These are phyloP conservation scores for Papilio elwesi DNA, from an alignment of 2,888 invertebrate species.

Conservation along the genomic window DNA sequence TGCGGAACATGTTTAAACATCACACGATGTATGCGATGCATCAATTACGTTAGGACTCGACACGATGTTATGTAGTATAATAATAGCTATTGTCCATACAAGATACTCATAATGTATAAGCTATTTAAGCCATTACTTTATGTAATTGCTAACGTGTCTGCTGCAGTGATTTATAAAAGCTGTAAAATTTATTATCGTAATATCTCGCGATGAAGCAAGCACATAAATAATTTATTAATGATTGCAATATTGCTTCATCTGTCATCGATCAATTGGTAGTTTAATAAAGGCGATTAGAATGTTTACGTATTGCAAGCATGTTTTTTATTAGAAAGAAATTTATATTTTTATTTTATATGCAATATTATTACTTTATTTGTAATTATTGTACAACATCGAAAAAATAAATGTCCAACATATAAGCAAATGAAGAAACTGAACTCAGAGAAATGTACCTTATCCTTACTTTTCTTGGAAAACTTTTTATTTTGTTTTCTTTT, in stretches of 20 bases:
- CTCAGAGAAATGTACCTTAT: too few species aligned
- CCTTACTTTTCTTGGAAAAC: background rate
- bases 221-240: constrained; percentile 35
- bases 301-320: background rate
- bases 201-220: constrained; percentile 7
- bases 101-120: constrained; percentile 37
- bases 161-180: constrained; percentile 30
- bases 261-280: constrained; percentile 20
- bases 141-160: constrained; percentile 41
- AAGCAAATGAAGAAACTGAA: background rate
- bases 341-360: background rate
- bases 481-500: background rate
- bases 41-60: constrained; percentile 39
- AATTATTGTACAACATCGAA: background rate
- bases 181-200: constrained; percentile 32
- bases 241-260: constrained; percentile 23
- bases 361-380: background rate
- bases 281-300: constrained; percentile 9
- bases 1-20: constrained; percentile 59
- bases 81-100: constrained; percentile 42
- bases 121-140: constrained; percentile 31
- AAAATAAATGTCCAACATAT: background rate
- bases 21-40: constrained; percentile 28
- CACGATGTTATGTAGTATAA: constrained; percentile 37
- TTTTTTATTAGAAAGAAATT: background rate